Evolutionary conservation across 2,888 invertebrate species (phyloP).

Genomic region (Sphaerophoria rueppellii): DNA sequence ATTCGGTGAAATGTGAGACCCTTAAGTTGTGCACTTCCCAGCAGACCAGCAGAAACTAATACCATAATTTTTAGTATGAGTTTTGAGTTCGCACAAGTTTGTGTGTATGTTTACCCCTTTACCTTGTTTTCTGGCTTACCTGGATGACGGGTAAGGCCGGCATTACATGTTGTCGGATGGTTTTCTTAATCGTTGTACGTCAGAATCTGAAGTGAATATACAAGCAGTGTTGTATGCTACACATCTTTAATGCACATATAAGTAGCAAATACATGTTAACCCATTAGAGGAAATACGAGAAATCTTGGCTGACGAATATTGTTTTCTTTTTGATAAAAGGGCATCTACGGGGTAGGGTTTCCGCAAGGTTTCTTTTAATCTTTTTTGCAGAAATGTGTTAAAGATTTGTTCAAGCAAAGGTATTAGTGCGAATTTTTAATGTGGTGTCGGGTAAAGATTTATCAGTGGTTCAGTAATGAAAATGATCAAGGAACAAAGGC

Average conservation of each 20-base stretch:
- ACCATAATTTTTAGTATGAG: neutral
- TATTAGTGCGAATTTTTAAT: neutral
- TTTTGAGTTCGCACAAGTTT: neutral
- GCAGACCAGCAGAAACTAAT: conserved; percentile 54
- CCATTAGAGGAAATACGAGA: conserved; percentile 42
- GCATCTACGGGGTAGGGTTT: conserved; percentile 33
- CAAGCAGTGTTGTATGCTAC: neutral
- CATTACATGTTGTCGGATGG: conserved; percentile 53
- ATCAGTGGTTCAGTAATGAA: no score
- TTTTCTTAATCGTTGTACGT: conserved; percentile 56
- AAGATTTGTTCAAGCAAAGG: neutral
- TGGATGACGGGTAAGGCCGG: conserved; percentile 36
- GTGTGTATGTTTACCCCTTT: conserved; percentile 1
- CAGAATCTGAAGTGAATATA: conserved; percentile 3
- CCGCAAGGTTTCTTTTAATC: conserved; percentile 39
- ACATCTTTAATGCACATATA: neutral
- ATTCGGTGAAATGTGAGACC: conserved; percentile 67
- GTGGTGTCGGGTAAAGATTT: neutral
- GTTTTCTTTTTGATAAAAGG: conserved; percentile 19
- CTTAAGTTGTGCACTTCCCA: conserved; percentile 54
- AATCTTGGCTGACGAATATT: conserved; percentile 42
- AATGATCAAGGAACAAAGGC: no score
- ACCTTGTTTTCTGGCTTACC: conserved; percentile 38
- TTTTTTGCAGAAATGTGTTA: neutral
- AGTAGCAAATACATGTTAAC: conserved; percentile 4